Percentiles rank a stretch among this genome's conserved stretches.
Conservation (phyloP, 2,113 vertebrate species). For the Agapornis roseicollis region DNA sequence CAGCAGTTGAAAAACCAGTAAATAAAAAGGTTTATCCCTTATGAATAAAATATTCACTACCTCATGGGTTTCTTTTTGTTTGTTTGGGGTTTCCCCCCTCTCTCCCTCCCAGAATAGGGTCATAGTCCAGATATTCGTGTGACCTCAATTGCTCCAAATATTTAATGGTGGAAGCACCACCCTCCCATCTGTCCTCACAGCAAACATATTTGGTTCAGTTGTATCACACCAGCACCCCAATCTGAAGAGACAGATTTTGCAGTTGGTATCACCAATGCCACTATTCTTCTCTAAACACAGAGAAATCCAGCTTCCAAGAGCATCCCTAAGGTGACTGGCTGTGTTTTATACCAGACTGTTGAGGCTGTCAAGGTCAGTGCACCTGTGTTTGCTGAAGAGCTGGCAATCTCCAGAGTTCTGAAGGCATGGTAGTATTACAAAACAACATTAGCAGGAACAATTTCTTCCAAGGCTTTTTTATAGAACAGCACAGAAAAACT, state of each 20-base stretch:
- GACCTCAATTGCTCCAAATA: not conserved
- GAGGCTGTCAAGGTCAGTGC: not conserved
- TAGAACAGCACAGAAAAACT: not conserved
- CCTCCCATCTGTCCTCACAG: not conserved
- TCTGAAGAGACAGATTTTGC: not conserved
- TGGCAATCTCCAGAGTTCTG: not conserved
- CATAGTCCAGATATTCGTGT: not conserved
- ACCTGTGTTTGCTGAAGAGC: not conserved
- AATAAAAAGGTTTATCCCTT: not conserved
- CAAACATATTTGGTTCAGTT: not conserved
- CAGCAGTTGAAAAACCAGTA: not conserved
- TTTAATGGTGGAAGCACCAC: not conserved
- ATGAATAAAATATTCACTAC: not conserved
- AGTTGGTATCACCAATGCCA: fast-evolving
- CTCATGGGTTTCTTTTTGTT: not conserved
- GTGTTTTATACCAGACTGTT: not conserved
- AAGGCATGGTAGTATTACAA: not conserved
- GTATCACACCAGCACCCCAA: not conserved
- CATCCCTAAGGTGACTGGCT: not conserved
- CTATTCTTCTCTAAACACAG: not conserved
- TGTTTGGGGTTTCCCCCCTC: not conserved
- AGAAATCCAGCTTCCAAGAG: not conserved
- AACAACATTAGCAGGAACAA: not conserved
- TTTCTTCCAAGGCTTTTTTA: not conserved
- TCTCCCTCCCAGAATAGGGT: not conserved